Percentiles rank a stretch among this genome's conserved stretches.
Evolutionary conservation across 1,140 invertebrate species (phyloP).

Genomic region (Oryctes rhinoceros): DNA sequence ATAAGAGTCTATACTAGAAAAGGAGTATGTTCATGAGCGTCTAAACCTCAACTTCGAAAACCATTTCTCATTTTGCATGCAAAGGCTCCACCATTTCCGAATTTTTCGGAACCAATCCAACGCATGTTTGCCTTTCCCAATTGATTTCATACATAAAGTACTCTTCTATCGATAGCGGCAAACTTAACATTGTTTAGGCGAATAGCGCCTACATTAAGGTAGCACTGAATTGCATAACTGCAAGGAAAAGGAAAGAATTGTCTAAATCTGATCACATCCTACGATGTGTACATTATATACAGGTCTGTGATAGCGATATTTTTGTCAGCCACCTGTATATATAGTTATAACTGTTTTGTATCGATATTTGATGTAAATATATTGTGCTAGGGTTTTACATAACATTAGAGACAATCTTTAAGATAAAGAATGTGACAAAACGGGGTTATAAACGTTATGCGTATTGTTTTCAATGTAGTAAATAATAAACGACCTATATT

Average conservation of each 20-base stretch:
- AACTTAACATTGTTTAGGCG: no score
- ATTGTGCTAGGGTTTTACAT: not conserved
- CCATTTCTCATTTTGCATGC: no score
- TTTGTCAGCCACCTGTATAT: slow-evolving; percentile 26
- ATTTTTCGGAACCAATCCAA: no score
- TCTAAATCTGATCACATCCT: not conserved
- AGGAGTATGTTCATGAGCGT: no score
- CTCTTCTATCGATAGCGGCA: no score
- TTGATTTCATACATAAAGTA: no score
- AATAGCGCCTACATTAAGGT: no score
- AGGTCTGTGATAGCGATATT: slow-evolving; percentile 13
- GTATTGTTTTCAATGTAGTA: not conserved
- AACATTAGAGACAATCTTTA: slow-evolving; percentile 29
- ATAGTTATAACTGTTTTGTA: not conserved
- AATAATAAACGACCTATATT: not conserved
- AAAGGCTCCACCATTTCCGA: no score
- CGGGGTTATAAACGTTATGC: not conserved
- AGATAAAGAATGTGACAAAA: not conserved
- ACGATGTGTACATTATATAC: not conserved
- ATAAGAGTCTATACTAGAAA: not conserved
- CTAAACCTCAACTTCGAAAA: not conserved
- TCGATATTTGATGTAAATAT: slow-evolving; percentile 29
- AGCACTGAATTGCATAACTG: no score
- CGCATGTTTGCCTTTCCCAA: no score
- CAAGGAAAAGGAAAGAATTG: not conserved